Base-by-base conservation (phyloP, 2,797 vertebrate species). In the Schizothorax lantsangensis region DNA sequence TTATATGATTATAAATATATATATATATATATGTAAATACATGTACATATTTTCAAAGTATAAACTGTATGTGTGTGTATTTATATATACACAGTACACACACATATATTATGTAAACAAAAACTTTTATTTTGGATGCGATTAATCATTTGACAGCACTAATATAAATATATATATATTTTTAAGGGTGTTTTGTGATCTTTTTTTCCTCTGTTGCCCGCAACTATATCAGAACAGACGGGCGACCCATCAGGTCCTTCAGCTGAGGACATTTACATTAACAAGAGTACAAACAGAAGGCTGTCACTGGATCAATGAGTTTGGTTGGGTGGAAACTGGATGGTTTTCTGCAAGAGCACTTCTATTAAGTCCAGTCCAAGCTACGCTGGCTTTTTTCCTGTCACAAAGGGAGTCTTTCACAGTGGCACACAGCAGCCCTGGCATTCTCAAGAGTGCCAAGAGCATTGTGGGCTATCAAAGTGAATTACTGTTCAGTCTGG, bases 401-500 rank as follows among this genome's bases (percentile, higher is more conserved):
- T 88, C 84, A 91, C 71, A 87, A 85, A 85, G 72, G 45, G 72
- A 86, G 82, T 87, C 81, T 90, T 90, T 84, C 66, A 86, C 62
- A n/a, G 79, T 88, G 68, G 75, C 52, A 23, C 81, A 83, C 79
- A 85, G 86, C 81, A 84, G 75, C 62, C 78, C 75, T 84, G 83
- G 83, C 88, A 75, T 79, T 82, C 85, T 87, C 66, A 68, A 84
- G 84, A 69, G 86, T 85, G 71, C 68, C 83, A 68, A 68, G 64
- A 82, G 84, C 86, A 87, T 81, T 88, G 85, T 86, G 79, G 73
- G 47, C 85, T 79, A 90, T 90, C 84, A 80, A 43, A 87, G 81
- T 89, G 85, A 90, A 89, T 91, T 90, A 91, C 54, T 84, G 88
- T 82, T 71, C 73, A 86, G 83, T 88, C 83, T 85, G 87, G 66